Conservation (phyloP, 2,888 invertebrate species). For the Branchinecta sandiegonensis region DNA sequence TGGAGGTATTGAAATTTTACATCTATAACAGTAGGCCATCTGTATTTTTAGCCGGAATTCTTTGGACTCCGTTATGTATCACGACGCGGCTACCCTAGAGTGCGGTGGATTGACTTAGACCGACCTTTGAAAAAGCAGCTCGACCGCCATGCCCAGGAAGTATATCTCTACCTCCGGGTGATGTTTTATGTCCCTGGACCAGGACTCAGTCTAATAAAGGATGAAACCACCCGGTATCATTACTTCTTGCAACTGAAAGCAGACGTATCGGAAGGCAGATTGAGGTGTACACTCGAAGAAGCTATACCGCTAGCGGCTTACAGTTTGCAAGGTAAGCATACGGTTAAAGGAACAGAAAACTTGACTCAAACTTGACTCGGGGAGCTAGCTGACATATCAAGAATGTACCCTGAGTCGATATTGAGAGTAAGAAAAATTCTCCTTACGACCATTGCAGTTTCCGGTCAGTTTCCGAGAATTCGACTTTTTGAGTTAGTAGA, state of each 20-base stretch:
- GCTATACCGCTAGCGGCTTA: conserved; percentile 83
- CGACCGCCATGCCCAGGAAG: conserved; percentile 77
- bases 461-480: no score
- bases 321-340: conserved; percentile 56
- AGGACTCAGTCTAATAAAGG: conserved; percentile 69
- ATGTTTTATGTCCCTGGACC: conserved; percentile 71
- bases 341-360: no score
- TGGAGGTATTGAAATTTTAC: no score
- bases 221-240: conserved; percentile 85
- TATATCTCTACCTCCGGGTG: conserved; percentile 71
- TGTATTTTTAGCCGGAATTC: conserved; percentile 53
- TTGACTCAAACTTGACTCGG: no score
- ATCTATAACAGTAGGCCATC: conserved; percentile 17
- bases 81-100: conserved; percentile 31
- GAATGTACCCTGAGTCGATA: no score
- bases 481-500: no score
- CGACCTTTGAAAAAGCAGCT: conserved; percentile 84
- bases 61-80: conserved; percentile 81
- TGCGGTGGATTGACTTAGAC: conserved; percentile 85
- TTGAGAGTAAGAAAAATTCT: no score
- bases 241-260: conserved; percentile 90
- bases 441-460: no score
- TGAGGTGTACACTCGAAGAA: conserved; percentile 76
- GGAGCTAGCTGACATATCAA: no score
- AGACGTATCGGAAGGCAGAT: conserved; percentile 82